Conservation (phyloP, 2,888 invertebrate species). For the Bruchidius siliquastri region DNA sequence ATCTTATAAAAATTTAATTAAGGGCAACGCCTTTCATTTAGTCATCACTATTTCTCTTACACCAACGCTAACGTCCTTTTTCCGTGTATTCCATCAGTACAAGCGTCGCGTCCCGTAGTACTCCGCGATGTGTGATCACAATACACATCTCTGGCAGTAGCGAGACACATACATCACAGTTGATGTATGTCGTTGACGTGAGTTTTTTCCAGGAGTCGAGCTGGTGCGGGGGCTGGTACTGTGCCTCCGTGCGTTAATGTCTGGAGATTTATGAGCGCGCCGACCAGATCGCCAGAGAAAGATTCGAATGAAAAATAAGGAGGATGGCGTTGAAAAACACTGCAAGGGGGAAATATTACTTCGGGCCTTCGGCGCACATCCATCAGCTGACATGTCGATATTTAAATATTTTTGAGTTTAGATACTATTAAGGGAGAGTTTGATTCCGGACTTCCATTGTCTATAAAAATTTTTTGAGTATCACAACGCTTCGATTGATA, state of each 20-base stretch:
- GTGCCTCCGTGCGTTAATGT: background rate
- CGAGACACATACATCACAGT: background rate
- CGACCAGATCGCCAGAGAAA: background rate
- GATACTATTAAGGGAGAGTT: too few relatives aligned
- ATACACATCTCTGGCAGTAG: background rate
- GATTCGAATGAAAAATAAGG: background rate
- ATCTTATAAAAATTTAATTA: background rate
- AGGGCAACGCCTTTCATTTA: background rate
- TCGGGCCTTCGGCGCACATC: background rate
- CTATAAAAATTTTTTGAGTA: too few relatives aligned
- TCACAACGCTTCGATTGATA: too few relatives aligned
- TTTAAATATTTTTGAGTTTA: background rate
- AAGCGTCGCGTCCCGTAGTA: background rate
- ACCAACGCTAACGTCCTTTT: background rate
- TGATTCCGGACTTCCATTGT: too few relatives aligned
- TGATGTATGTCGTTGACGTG: background rate
- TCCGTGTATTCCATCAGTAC: background rate
- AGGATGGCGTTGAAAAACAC: background rate
- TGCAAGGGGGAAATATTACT: background rate
- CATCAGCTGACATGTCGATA: background rate
- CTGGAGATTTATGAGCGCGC: background rate
- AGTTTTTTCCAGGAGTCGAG: background rate
- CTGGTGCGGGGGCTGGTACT: background rate
- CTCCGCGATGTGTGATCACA: background rate
- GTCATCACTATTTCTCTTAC: background rate